Base-by-base conservation (phyloP, 1,140 invertebrate species). In the Tetragonula clypearis region DNA sequence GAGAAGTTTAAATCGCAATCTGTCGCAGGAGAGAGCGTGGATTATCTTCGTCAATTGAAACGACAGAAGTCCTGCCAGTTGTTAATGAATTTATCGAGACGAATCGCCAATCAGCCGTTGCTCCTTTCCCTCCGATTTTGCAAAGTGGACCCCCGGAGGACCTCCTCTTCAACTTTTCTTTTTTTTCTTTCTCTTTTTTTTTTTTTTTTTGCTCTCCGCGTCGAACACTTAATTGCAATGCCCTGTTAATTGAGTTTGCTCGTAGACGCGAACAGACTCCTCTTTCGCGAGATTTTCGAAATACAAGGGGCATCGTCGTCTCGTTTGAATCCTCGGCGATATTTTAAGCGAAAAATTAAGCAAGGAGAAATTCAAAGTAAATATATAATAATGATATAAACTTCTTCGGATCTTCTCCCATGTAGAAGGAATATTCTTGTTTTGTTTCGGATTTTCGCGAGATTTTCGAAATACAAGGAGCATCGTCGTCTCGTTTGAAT, bases 71-170 rank as follows among this genome's bases (percentile, higher is more conserved):
- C 68, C 68, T 26, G 72, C n/a, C 53, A 8, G 74, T 56, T 41
- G 69, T 14, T 79, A 83, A 87, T 79, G 79, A 87, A 86, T 86
- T 87, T 86, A 86, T 83, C 60, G 72, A 60, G 35, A 55, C 79
- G 79, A 83, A 60, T 79, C 41, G 68, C 85, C 86, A 86, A 87
- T 87, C 86, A 86, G 71, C 66, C n/a, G 73, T 62, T 82, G 75
- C 85, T 87, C 53, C 41, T 49, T 87, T 84, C 68, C 71, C 23
- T n/a, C 56, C 15, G 8, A 55, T 53, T 49, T 62, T n/a, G 53
- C 21, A n/a, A 73, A 35, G 74, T 77, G 56, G 21, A 56, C 53
- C 6, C 58, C 71, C 56, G 66, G 62, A 79, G 35, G 73, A 23
- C 53, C 53, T 69, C 26, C 62, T 56, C 62, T 72, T 82, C 65